Evolutionary conservation across 1,140 invertebrate species (phyloP).

Genomic region (Octopus sinensis): DNA sequence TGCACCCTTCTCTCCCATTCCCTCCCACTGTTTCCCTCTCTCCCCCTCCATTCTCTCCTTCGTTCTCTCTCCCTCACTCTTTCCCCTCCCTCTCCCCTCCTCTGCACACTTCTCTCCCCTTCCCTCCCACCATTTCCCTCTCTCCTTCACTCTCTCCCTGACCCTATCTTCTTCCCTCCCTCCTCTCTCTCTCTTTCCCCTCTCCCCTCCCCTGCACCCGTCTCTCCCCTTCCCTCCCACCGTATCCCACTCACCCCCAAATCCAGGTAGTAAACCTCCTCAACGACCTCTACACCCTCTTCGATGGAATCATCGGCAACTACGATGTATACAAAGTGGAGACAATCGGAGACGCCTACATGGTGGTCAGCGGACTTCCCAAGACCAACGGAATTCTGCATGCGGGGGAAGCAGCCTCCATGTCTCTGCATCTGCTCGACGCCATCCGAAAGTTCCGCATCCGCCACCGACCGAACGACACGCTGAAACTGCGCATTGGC

Average conservation of each 20-base stretch:
- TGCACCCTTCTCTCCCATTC: background rate
- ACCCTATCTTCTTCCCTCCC: background rate
- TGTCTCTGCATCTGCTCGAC: conserved; percentile 82
- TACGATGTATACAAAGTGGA: conserved; percentile 57
- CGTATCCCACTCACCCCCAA: background rate
- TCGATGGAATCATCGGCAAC: conserved; percentile 52
- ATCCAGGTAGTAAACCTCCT: conserved; percentile 60
- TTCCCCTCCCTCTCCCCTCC: background rate
- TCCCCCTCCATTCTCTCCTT: background rate
- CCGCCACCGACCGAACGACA: conserved; percentile 76
- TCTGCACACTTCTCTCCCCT: background rate
- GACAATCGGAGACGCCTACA: conserved; percentile 53
- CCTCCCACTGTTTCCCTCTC: background rate
- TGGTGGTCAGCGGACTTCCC: conserved; percentile 55
- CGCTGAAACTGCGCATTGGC: conserved; percentile 85
- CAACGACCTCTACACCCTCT: conserved; percentile 53
- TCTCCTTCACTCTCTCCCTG: background rate
- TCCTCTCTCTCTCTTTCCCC: no score
- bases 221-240: background rate
- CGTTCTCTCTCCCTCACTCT: background rate
- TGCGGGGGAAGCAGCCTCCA: conserved; percentile 78
- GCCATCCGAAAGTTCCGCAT: conserved; percentile 84
- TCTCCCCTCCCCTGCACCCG: no score
- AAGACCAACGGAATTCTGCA: conserved; percentile 68
- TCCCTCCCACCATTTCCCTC: background rate